Percentiles rank a stretch among this genome's conserved stretches.
phyloP scores from a whole-genome alignment of 2,797 vertebrate genomes.

The Chelidonichthys spinosus region DNA sequence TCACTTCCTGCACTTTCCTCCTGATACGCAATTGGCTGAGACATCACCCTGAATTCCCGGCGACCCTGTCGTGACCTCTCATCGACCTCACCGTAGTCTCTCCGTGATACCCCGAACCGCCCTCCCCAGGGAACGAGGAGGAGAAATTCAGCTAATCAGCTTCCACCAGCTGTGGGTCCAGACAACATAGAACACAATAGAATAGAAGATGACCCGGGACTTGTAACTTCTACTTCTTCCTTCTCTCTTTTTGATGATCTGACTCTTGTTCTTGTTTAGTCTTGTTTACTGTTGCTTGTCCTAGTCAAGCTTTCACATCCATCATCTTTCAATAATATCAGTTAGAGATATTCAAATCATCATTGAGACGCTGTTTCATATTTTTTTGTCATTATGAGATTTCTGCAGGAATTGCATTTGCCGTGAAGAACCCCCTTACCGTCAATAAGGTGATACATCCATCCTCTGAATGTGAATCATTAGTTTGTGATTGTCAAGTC shows the following conservation, averaged over 20 bases:
- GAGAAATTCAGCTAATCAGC: background rate
- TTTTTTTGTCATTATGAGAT: too few species aligned
- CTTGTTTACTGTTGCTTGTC: background rate
- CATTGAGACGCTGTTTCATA: too few species aligned
- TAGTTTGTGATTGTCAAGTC: too few species aligned
- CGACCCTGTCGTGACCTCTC: conserved; percentile 1
- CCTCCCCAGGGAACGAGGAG: conserved; percentile 1
- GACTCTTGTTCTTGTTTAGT: background rate
- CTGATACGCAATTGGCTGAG: conserved; percentile 11
- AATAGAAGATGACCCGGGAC: background rate
- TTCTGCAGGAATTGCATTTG: too few species aligned
- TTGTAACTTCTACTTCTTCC: background rate
- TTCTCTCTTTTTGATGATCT: background rate
- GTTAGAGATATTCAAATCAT: too few species aligned
- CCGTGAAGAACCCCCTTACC: too few species aligned
- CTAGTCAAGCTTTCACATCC: too few species aligned
- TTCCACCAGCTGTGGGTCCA: background rate
- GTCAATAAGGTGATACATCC: too few species aligned
- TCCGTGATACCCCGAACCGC: background rate
- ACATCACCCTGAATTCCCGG: conserved; percentile 3
- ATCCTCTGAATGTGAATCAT: too few species aligned
- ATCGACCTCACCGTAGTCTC: conserved; percentile 24
- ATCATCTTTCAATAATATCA: too few species aligned
- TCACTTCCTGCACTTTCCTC: conserved; percentile 6
- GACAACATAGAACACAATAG: background rate